Conservation (phyloP, 2,113 vertebrate genomes). For the Eleginops maclovinus region DNA sequence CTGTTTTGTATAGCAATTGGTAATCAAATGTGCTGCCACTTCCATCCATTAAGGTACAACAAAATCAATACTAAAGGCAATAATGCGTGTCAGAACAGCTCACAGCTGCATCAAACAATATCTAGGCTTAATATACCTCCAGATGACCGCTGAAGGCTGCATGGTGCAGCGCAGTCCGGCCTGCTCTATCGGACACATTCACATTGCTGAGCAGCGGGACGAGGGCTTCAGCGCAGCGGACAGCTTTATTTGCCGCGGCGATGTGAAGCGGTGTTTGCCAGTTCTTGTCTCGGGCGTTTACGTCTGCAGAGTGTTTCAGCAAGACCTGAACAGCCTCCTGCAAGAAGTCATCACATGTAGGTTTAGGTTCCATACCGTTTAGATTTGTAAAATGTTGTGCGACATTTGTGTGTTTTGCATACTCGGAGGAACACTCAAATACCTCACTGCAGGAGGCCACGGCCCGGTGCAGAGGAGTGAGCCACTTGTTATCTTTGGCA, state of each 20-base stretch:
- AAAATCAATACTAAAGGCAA: constrained; percentile 21
- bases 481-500: constrained; percentile 99
- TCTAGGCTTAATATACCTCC: constrained; percentile 84
- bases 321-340: constrained; percentile 98
- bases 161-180: constrained; percentile 96
- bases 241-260: constrained; percentile 96
- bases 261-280: constrained; percentile 99
- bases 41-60: constrained; percentile 11
- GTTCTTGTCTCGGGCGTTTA: constrained; percentile 98
- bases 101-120: neutral
- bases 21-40: neutral
- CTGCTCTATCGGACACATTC: constrained; percentile 96
- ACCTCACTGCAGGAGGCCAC: constrained; percentile 99
- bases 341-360: constrained; percentile 18
- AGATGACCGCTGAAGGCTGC: constrained; percentile 97
- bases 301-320: constrained; percentile 97
- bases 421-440: constrained; percentile 44
- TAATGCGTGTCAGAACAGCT: neutral
- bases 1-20: neutral
- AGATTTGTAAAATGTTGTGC: neutral
- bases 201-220: constrained; percentile 97
- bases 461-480: constrained; percentile 98
- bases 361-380: neutral
- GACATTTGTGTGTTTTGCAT: neutral
- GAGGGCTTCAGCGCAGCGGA: constrained; percentile 96